phyloP scores from a whole-genome alignment of 2,113 vertebrate genomes.

The Serinus canaria region DNA sequence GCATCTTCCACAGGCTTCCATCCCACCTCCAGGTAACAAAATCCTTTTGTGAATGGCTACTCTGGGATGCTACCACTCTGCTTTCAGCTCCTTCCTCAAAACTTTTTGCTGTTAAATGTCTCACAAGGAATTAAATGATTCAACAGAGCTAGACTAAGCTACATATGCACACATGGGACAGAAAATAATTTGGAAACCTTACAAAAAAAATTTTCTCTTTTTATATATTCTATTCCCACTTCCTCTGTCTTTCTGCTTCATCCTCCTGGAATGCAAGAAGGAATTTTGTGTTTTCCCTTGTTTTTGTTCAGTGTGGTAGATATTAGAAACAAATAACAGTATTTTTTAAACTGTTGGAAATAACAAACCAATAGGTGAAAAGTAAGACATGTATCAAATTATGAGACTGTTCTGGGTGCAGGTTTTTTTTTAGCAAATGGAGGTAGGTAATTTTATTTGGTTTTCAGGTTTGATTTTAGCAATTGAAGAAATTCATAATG shows the following conservation, averaged over 20 bases:
- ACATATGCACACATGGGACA: accelerated
- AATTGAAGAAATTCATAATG: neutral
- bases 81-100: neutral
- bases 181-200: neutral
- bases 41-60: neutral
- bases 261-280: neutral
- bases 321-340: neutral
- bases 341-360: neutral
- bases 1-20: neutral
- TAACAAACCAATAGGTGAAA: neutral
- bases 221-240: neutral
- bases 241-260: neutral
- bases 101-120: neutral
- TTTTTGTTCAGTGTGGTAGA: neutral
- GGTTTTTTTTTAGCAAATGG: neutral
- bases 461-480: neutral
- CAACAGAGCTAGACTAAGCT: neutral
- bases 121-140: neutral
- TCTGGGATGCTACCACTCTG: neutral
- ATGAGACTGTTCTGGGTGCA: neutral
- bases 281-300: neutral
- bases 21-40: neutral
- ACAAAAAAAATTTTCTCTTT: neutral
- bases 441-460: neutral
- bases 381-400: neutral